These are phyloP conservation scores for Microcebus griseorufus DNA, from an alignment of 2,113 vertebrate genomes.

Conservation along the genomic window DNA sequence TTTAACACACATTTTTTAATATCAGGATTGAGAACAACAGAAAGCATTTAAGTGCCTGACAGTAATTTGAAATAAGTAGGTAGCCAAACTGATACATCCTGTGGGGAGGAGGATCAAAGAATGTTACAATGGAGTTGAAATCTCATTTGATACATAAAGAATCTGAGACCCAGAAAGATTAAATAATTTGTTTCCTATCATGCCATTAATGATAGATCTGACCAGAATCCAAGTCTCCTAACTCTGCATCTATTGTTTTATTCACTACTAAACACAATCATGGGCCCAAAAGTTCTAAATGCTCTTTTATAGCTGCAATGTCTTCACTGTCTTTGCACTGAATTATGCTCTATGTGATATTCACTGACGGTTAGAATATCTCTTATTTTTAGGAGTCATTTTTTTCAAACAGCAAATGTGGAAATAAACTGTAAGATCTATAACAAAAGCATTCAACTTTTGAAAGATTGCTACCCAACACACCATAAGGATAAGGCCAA, in stretches of 20 bases:
- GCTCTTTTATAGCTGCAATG: not conserved
- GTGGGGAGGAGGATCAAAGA: not conserved
- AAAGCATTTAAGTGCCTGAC: constrained; percentile 19
- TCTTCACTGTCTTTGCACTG: not conserved
- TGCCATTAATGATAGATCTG: not conserved
- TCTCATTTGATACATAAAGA: not conserved
- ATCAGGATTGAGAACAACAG: constrained; percentile 22
- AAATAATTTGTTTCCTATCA: not conserved
- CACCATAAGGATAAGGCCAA: constrained; percentile 4
- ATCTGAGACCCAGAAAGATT: not conserved
- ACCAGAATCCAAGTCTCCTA: not conserved
- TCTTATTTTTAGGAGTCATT: not conserved
- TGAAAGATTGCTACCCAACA: not conserved
- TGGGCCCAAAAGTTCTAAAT: constrained; percentile 37
- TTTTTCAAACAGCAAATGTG: constrained; percentile 23
- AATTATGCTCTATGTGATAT: not conserved
- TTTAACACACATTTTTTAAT: constrained; percentile 64
- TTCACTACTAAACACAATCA: not conserved
- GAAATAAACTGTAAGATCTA: constrained; percentile 28
- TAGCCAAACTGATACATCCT: not conserved
- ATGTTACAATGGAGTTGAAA: not conserved
- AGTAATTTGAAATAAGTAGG: constrained; percentile 54
- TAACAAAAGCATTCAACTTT: constrained; percentile 28
- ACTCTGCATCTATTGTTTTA: not conserved
- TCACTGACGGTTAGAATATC: not conserved